These are phyloP conservation scores for Andrena bucephala DNA, from an alignment of 2,888 invertebrate species.

Conservation along the genomic window DNA sequence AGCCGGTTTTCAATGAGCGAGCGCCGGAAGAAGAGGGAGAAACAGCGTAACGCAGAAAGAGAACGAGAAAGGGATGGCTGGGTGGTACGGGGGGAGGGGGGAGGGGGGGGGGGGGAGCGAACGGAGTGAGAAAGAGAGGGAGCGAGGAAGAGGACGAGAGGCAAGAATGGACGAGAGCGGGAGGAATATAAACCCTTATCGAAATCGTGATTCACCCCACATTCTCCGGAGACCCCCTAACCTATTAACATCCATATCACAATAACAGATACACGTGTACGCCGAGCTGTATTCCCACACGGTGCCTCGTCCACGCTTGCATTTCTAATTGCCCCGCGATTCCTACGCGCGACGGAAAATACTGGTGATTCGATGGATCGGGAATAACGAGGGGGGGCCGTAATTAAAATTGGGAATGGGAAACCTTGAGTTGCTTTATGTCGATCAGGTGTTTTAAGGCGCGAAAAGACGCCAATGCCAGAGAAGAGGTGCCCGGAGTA, in stretches of 20 bases:
- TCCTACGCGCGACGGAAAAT: slow-evolving; percentile 37
- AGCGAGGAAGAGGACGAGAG: slow-evolving; percentile 49
- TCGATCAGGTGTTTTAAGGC: neutral
- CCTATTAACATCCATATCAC: slow-evolving; percentile 84
- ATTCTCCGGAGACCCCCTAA: slow-evolving; percentile 83
- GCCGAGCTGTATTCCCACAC: slow-evolving; percentile 66
- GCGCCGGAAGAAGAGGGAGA: slow-evolving; percentile 68
- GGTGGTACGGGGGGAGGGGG: slow-evolving; percentile 41
- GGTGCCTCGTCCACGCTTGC: slow-evolving; percentile 59
- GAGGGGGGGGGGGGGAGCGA: slow-evolving; percentile 39
- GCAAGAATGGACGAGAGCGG: slow-evolving; percentile 65
- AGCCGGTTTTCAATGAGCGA: slow-evolving; percentile 77
- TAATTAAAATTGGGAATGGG: slow-evolving; percentile 1
- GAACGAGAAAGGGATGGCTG: slow-evolving; percentile 27
- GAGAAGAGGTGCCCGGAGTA: too few relatives aligned
- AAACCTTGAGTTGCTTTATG: slow-evolving; percentile 7
- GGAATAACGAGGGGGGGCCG: too few relatives aligned
- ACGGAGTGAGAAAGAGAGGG: slow-evolving; percentile 31
- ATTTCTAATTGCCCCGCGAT: slow-evolving; percentile 60
- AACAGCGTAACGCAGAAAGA: slow-evolving; percentile 58
- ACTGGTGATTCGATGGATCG: neutral
- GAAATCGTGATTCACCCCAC: slow-evolving; percentile 82
- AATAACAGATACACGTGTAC: slow-evolving; percentile 80
- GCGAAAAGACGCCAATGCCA: neutral
- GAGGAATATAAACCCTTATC: slow-evolving; percentile 81